A percentile compares a stretch with the other conserved stretches of the same genome.
Evolutionary conservation across 1,140 invertebrate species (phyloP).

Genomic region (Zaprionus gabonicus): DNA sequence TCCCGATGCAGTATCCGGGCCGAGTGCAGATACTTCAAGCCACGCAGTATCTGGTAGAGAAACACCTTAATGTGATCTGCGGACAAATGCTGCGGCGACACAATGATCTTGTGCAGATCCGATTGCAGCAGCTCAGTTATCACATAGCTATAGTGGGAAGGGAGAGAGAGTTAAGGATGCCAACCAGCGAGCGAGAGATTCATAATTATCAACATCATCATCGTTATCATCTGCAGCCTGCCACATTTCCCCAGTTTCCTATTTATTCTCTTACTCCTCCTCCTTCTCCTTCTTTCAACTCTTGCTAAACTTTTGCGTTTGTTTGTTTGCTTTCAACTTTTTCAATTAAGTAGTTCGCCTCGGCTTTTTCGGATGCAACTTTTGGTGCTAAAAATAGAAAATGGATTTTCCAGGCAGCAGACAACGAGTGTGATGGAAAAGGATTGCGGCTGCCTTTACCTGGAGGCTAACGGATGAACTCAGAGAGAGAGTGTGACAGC

Average conservation of each 20-base stretch:
- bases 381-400: slow-evolving; percentile 49
- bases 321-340: slow-evolving; percentile 69
- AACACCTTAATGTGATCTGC: slow-evolving; percentile 99
- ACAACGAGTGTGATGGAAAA: slow-evolving; percentile 26
- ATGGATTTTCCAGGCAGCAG: slow-evolving; percentile 33
- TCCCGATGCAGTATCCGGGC: slow-evolving; percentile 98
- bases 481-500: too few relatives aligned
- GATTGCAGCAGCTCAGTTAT: slow-evolving; percentile 99
- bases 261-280: not conserved
- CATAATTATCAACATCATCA: not conserved
- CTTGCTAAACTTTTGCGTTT: slow-evolving; percentile 32
- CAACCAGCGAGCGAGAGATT: slow-evolving; percentile 9
- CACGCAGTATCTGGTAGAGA: slow-evolving; percentile 99
- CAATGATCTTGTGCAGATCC: slow-evolving; percentile 99
- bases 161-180: slow-evolving; percentile 47
- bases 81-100: slow-evolving; percentile 98
- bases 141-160: slow-evolving; percentile 92
- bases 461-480: too few relatives aligned
- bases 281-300: not conserved
- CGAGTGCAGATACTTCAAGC: slow-evolving; percentile 99
- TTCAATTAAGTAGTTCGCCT: slow-evolving; percentile 60
- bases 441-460: slow-evolving; percentile 17
- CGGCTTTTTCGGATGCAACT: slow-evolving; percentile 53
- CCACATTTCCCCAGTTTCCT: not conserved
- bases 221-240: not conserved